These are phyloP conservation scores for Petrolisthes cinctipes DNA, from an alignment of 2,888 invertebrate genomes.

Conservation along the genomic window DNA sequence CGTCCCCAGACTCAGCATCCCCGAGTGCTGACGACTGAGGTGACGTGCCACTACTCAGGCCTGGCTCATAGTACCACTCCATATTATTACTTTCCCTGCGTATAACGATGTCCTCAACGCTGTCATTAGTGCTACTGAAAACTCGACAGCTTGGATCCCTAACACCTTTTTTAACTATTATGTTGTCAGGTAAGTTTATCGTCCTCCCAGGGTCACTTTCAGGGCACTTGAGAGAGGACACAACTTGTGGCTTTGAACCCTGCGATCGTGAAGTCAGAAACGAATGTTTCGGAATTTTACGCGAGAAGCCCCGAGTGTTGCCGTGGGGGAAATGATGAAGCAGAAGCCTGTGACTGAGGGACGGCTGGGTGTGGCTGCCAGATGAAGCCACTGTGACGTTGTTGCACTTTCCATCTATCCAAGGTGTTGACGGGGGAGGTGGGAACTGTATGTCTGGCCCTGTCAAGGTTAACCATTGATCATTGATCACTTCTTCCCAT, in stretches of 20 bases:
- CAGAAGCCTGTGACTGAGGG: constrained; percentile 38
- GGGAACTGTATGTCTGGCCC: constrained; percentile 63
- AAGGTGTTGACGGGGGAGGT: constrained; percentile 45
- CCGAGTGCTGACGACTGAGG: constrained; percentile 63
- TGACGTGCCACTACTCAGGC: constrained; percentile 48
- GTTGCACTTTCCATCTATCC: constrained; percentile 28
- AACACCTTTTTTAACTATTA: not conserved
- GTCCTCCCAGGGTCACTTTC: too few relatives aligned
- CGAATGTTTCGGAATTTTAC: constrained; percentile 52
- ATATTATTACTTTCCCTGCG: constrained; percentile 51
- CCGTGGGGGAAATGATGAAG: constrained; percentile 60
- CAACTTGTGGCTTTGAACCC: constrained; percentile 2
- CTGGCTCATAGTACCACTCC: constrained; percentile 57
- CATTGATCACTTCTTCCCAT: not conserved
- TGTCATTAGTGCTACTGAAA: constrained; percentile 10
- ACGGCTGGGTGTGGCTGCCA: constrained; percentile 46
- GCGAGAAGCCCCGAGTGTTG: constrained; percentile 56
- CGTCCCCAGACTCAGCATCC: constrained; percentile 61
- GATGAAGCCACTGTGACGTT: constrained; percentile 52
- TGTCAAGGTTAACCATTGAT: not conserved
- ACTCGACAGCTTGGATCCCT: constrained; percentile 35
- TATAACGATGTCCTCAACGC: constrained; percentile 30
- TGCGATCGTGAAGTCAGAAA: constrained; percentile 51
- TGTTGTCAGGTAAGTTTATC: too few relatives aligned
- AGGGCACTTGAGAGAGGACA: too few relatives aligned